A percentile compares a stretch with the other conserved stretches of the same genome.
These are phyloP conservation scores for Pemphigus obesinymphae DNA, from an alignment of 1,140 invertebrate genomes.

Conservation along the genomic window DNA sequence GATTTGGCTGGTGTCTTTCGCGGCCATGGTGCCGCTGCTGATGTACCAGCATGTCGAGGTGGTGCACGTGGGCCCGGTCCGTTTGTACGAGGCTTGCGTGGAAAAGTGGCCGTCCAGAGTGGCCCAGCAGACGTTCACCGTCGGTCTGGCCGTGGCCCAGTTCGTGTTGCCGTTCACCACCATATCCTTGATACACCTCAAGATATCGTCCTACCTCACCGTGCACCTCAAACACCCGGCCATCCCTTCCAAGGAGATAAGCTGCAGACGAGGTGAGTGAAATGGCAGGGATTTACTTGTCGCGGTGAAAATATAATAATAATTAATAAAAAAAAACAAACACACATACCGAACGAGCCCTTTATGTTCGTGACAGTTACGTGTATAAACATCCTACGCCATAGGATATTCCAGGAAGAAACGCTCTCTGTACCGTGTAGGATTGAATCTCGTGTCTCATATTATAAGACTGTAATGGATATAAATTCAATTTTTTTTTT, in stretches of 20 bases:
- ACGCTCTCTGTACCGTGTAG: too few species aligned
- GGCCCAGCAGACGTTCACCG: constrained; percentile 47
- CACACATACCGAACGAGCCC: too few species aligned
- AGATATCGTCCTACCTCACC: constrained; percentile 53
- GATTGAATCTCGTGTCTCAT: too few species aligned
- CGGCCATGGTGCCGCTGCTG: constrained; percentile 54
- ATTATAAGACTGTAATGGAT: too few species aligned
- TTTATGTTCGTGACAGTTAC: too few species aligned
- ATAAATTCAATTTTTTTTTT: too few species aligned
- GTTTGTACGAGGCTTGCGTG: constrained; percentile 51
- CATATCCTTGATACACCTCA: constrained; percentile 54
- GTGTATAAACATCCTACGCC: too few species aligned
- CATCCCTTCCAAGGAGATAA: constrained; percentile 44
- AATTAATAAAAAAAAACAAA: too few species aligned
- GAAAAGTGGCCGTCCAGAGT: constrained; percentile 51
- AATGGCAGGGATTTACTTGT: too few species aligned
- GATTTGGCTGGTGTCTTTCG: constrained; percentile 56
- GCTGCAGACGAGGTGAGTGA: constrained; percentile 47
- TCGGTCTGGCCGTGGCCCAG: constrained; percentile 52
- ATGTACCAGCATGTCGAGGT: constrained; percentile 53
- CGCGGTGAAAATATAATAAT: too few species aligned
- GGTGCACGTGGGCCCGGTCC: constrained; percentile 48
- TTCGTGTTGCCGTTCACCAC: constrained; percentile 56
- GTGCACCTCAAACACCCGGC: constrained; percentile 45
- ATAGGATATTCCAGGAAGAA: too few species aligned